Evolutionary conservation across 2,797 vertebrate species (phyloP).

Genomic region (Muscicapa comitata): DNA sequence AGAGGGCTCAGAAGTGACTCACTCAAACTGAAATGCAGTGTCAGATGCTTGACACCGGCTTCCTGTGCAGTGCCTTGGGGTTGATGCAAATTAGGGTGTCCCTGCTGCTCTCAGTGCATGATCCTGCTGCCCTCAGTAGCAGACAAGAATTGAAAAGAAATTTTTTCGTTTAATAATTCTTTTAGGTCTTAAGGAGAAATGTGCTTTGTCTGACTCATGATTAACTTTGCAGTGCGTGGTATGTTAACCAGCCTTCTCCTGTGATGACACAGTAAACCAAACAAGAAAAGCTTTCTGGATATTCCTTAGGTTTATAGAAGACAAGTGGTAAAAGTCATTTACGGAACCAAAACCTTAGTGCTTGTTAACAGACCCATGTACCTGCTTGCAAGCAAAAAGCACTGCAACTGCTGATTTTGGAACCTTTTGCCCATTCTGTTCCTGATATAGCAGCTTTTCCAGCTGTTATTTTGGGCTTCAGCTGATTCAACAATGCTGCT

Average conservation of each 20-base stretch:
- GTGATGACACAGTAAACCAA: background rate
- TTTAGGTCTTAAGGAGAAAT: background rate
- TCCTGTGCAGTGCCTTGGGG: background rate
- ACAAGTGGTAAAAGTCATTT: background rate
- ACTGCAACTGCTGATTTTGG: background rate
- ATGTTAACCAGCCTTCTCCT: background rate
- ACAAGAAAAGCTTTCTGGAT: background rate
- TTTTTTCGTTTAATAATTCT: background rate
- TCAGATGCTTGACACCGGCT: background rate
- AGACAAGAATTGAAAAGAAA: background rate
- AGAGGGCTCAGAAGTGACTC: background rate
- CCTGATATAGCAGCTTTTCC: background rate
- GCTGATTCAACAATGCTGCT: conserved; percentile 44
- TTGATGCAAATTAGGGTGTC: background rate
- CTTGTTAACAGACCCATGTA: background rate
- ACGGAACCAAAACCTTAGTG: background rate
- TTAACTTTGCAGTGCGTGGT: background rate
- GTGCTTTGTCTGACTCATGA: background rate
- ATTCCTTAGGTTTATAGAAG: background rate
- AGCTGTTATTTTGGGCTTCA: conserved; percentile 49
- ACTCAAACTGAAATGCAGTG: background rate
- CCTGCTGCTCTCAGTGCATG: background rate
- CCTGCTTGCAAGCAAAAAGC: background rate
- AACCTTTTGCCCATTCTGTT: background rate
- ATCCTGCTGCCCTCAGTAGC: background rate